Conservation (phyloP, 1,140 invertebrate species). For the Megalopta genalis region DNA sequence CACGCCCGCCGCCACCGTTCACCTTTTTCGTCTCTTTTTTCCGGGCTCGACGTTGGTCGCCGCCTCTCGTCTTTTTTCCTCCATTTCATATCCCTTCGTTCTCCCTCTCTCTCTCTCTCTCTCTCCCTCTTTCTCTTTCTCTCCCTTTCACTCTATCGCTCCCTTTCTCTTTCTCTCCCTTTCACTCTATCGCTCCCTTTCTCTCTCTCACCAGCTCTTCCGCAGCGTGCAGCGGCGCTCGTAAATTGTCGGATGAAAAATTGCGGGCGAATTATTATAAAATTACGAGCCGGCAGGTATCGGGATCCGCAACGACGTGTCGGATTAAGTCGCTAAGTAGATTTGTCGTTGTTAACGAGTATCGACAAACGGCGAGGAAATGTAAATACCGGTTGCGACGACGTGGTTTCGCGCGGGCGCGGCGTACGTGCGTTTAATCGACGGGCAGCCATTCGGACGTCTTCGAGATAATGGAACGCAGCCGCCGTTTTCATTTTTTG, state of each 20-base stretch:
- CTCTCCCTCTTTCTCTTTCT: not conserved
- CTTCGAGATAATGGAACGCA: conserved; percentile 21
- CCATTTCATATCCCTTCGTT: not conserved
- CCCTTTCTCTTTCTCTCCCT: no score
- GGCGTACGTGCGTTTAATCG: not conserved
- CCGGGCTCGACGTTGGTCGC: conserved; percentile 25
- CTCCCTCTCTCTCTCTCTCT: no score
- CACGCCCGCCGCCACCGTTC: not conserved
- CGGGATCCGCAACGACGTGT: conserved; percentile 7
- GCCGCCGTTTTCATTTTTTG: not conserved
- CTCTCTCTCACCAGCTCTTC: no score
- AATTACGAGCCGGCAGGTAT: conserved; percentile 37
- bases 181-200: not conserved
- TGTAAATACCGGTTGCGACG: not conserved
- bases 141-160: not conserved
- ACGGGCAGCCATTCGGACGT: not conserved
- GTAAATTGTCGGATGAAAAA: conserved; percentile 63
- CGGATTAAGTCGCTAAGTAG: conserved; percentile 25
- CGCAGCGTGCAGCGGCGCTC: conserved; percentile 14
- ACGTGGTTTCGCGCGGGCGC: no score
- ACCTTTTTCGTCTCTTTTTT: conserved; percentile 43
- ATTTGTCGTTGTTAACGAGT: conserved; percentile 33
- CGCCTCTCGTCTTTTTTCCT: not conserved
- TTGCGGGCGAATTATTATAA: conserved; percentile 59
- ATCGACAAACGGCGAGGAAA: conserved; percentile 30